Base-by-base conservation (phyloP, 1,140 invertebrate species). In the Orussus abietinus region DNA sequence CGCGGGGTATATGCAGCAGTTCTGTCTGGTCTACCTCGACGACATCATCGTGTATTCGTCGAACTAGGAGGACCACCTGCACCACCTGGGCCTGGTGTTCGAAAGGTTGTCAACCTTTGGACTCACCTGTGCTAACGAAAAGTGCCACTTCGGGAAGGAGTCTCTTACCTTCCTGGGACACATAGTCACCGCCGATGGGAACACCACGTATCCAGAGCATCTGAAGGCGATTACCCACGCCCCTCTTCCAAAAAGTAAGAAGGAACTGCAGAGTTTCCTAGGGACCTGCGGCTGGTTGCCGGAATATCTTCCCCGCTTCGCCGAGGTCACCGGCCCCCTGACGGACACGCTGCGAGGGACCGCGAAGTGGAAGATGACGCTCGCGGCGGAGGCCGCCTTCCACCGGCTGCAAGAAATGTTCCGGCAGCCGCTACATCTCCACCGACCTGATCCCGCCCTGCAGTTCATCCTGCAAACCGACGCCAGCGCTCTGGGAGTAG, bases 251-350 rank as follows among this genome's bases (percentile, higher is more conserved):
- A 20, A 6, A 12, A 32, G 6, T 13, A 7, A 13, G 12, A 39
- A 47, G 13, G 32, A 45, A 9, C 7, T 51, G 1, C 44, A 32
- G 5, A 41, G 15, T 1, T 48, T 52, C 11, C 9, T 52, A 0
- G 49, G 49, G 10, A 38, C 19, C 1, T 52, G 46, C 20, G 38
- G 36, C 11, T 52, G 45, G 42, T 9, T 52, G 1, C 10, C 33
- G 4, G 51, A 53, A 44, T 66, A 36, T 30, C 28, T 53, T 7
- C 22, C 43, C 3, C 2, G 46, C 11, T 46, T 37, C 13, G 15
- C 42, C 1, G 3, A 2, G 17, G 1, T 30, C 1, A 7, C 42
- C 0, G 29, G 25, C 0, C 46, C 50, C 1, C 12, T 53, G 0
- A 46, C 32, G 2, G 46, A 45, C 12, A 30, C 51, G 10, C 5